Conservation (phyloP, 37 sponge, comb jelly and placozoan genomes). For the Ianthella basta region DNA sequence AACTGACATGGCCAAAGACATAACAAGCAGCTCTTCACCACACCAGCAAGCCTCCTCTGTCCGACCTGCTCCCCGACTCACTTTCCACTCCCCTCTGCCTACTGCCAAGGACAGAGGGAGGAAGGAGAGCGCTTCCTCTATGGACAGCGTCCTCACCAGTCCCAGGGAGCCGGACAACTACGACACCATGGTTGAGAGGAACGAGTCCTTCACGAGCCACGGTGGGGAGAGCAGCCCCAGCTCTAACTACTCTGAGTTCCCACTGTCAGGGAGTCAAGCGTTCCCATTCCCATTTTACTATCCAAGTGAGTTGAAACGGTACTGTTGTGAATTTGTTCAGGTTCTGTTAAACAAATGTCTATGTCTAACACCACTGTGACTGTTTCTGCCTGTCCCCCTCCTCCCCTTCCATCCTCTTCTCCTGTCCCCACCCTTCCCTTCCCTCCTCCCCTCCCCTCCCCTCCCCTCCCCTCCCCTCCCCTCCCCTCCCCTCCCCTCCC, state of each 20-base stretch:
- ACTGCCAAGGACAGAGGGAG: not conserved
- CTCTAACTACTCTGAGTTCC: slow-evolving; percentile 8
- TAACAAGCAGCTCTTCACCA: too few species aligned
- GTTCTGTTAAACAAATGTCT: not conserved
- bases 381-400: not conserved
- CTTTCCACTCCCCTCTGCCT: not conserved
- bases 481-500: not conserved
- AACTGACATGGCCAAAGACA: too few species aligned
- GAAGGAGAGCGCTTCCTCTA: slow-evolving; percentile 13
- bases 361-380: not conserved
- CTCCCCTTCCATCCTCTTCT: too few species aligned
- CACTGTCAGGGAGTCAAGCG: not conserved
- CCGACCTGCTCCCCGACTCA: too few species aligned
- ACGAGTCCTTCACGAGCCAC: slow-evolving; percentile 26
- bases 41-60: too few species aligned
- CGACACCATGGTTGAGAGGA: slow-evolving; percentile 8
- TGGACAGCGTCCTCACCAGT: slow-evolving; percentile 13
- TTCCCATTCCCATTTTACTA: not conserved
- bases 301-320: too few species aligned
- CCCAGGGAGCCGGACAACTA: not conserved
- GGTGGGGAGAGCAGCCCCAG: slow-evolving; percentile 31
- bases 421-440: not conserved
- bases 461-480: not conserved
- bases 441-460: not conserved
- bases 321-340: not conserved